Evolutionary conservation across 37 sponge, comb jelly and placozoan species (phyloP).

Genomic region (Eunapius fragilis): DNA sequence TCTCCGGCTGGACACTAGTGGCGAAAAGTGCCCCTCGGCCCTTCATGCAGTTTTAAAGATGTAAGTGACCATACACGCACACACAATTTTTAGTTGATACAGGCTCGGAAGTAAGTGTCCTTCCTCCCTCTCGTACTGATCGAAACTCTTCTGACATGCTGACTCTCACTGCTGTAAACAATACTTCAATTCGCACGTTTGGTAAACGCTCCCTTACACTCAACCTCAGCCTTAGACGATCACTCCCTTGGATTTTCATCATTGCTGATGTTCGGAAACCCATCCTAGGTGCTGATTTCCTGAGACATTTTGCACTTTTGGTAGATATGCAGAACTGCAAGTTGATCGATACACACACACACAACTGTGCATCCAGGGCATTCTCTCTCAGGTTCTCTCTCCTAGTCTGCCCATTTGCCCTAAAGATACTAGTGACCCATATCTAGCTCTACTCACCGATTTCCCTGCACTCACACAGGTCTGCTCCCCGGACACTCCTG

Average conservation of each 20-base stretch:
- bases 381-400: constrained; percentile 5
- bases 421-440: constrained; percentile 33
- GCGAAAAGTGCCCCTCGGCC: constrained; percentile 72
- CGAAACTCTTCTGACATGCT: neutral
- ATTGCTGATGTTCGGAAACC: constrained; percentile 69
- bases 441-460: constrained; percentile 38
- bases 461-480: constrained; percentile 53
- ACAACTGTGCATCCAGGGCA: constrained; percentile 42
- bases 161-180: constrained; percentile 29
- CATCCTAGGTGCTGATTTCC: constrained; percentile 74
- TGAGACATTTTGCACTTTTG: too few species aligned
- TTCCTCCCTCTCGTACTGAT: constrained; percentile 26
- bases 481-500: constrained; percentile 13
- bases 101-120: constrained; percentile 46
- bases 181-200: constrained; percentile 24
- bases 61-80: neutral
- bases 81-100: constrained; percentile 49
- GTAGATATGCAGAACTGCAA: constrained; percentile 44
- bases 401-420: constrained; percentile 33
- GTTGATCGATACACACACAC: constrained; percentile 32
- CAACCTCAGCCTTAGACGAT: constrained; percentile 53
- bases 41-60: constrained; percentile 6
- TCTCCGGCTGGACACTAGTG: constrained; percentile 41
- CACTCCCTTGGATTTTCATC: constrained; percentile 71
- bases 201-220: constrained; percentile 62